These are phyloP conservation scores for Ethmia dodecea DNA, from an alignment of 2,888 invertebrate species.

Conservation along the genomic window DNA sequence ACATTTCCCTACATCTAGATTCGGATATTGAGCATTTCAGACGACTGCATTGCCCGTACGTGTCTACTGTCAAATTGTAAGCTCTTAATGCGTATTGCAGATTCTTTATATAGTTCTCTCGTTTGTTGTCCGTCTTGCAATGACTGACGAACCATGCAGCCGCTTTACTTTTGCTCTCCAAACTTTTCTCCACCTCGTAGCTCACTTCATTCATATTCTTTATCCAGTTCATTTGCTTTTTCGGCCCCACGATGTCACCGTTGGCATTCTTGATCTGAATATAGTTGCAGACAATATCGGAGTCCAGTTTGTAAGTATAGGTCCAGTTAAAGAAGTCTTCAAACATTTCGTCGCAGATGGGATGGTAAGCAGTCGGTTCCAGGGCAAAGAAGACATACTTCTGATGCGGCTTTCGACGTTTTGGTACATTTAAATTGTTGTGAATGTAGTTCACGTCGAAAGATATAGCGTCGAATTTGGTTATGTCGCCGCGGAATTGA, in stretches of 20 bases:
- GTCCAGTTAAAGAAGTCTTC: slow-evolving; percentile 55
- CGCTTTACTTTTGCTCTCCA: slow-evolving; percentile 31
- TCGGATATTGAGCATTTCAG: slow-evolving; percentile 24
- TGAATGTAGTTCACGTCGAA: too few species aligned
- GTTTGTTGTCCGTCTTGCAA: slow-evolving; percentile 18
- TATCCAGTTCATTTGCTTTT: slow-evolving; percentile 37
- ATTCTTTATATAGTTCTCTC: slow-evolving; percentile 22
- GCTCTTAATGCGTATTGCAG: slow-evolving; percentile 24
- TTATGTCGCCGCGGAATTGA: too few species aligned
- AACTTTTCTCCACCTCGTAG: slow-evolving; percentile 23
- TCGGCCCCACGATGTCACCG: slow-evolving; percentile 33
- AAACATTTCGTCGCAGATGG: slow-evolving; percentile 28
- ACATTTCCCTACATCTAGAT: slow-evolving; percentile 23
- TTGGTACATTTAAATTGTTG: slow-evolving; percentile 28
- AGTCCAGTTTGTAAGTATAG: slow-evolving; percentile 46
- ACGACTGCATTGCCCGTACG: slow-evolving; percentile 37
- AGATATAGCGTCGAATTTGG: too few species aligned
- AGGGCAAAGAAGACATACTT: slow-evolving; percentile 47
- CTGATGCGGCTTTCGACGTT: slow-evolving; percentile 31
- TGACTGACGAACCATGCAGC: slow-evolving; percentile 39
- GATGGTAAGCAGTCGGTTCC: slow-evolving; percentile 45
- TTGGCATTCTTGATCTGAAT: slow-evolving; percentile 32
- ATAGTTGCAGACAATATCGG: slow-evolving; percentile 44
- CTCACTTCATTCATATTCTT: slow-evolving; percentile 35
- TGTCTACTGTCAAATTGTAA: slow-evolving; percentile 30